A percentile compares a stretch with the other conserved stretches of the same genome.
These are phyloP conservation scores for Phylloscopus trochiloides DNA, from an alignment of 2,113 vertebrate species.

Conservation along the genomic window DNA sequence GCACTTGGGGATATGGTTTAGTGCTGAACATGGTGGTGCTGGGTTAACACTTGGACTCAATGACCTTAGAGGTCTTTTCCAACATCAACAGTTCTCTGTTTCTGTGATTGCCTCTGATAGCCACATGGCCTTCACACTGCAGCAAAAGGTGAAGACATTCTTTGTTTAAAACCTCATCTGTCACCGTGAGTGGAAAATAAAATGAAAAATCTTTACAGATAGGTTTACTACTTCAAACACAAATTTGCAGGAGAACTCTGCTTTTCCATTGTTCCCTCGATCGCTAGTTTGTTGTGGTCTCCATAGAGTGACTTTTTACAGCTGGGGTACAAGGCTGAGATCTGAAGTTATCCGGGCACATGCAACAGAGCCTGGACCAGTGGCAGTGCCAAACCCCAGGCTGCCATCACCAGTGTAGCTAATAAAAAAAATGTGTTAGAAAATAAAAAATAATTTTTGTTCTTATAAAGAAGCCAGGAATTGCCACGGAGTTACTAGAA, in stretches of 20 bases:
- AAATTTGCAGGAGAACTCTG: neutral
- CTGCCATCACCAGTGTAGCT: accelerated
- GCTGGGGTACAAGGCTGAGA: neutral
- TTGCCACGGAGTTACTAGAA: neutral
- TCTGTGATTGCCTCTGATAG: neutral
- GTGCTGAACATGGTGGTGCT: neutral
- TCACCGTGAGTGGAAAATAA: neutral
- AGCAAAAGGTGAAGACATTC: neutral
- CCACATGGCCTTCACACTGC: neutral
- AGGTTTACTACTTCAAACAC: neutral
- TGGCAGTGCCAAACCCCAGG: neutral
- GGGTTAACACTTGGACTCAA: neutral
- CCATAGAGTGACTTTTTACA: accelerated
- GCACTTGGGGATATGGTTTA: neutral
- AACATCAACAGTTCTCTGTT: neutral
- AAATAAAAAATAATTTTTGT: neutral
- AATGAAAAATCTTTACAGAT: neutral
- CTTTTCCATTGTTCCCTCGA: neutral
- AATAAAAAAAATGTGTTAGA: accelerated
- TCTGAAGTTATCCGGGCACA: accelerated
- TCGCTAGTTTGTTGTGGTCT: accelerated
- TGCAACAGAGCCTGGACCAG: accelerated
- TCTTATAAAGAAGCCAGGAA: neutral
- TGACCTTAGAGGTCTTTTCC: neutral
- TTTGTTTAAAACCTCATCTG: neutral